Conservation (phyloP, 2,113 vertebrate genomes). For the Oreotragus oreotragus region DNA sequence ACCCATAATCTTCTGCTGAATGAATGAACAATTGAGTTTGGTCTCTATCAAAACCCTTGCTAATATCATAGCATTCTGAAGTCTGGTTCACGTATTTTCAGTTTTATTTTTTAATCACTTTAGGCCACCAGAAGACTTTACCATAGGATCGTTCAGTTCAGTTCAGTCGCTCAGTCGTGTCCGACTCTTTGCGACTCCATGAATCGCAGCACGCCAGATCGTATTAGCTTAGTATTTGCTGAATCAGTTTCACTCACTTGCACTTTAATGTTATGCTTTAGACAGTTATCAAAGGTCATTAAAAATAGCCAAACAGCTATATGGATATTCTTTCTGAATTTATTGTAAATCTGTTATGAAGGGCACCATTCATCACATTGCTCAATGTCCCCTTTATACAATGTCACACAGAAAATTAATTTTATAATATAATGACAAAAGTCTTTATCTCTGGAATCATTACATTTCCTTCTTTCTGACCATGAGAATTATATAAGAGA, state of each 20-base stretch:
- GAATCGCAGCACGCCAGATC: too few species aligned
- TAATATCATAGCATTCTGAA: slow-evolving; percentile 34
- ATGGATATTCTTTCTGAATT: not conserved
- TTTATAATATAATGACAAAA: slow-evolving; percentile 44
- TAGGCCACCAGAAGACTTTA: slow-evolving; percentile 4
- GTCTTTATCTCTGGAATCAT: slow-evolving; percentile 23
- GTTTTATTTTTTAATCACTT: slow-evolving; percentile 38
- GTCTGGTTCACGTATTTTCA: not conserved
- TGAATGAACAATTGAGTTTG: slow-evolving; percentile 5
- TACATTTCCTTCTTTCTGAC: slow-evolving; percentile 27
- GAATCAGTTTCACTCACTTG: slow-evolving; percentile 54
- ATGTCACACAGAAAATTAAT: slow-evolving; percentile 54
- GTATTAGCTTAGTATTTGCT: slow-evolving; percentile 38
- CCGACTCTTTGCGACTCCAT: too few species aligned
- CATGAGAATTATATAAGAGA: not conserved
- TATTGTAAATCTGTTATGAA: slow-evolving; percentile 53
- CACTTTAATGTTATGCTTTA: slow-evolving; percentile 51
- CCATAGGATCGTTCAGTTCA: too few species aligned
- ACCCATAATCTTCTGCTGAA: not conserved
- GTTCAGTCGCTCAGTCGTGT: too few species aligned
- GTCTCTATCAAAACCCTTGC: not conserved
- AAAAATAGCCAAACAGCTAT: slow-evolving; percentile 41
- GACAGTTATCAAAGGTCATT: slow-evolving; percentile 55
- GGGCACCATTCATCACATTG: slow-evolving; percentile 29
- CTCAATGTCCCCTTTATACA: slow-evolving; percentile 40